These are phyloP conservation scores for Lymantria dispar DNA, from an alignment of 2,888 invertebrate genomes.

Conservation along the genomic window DNA sequence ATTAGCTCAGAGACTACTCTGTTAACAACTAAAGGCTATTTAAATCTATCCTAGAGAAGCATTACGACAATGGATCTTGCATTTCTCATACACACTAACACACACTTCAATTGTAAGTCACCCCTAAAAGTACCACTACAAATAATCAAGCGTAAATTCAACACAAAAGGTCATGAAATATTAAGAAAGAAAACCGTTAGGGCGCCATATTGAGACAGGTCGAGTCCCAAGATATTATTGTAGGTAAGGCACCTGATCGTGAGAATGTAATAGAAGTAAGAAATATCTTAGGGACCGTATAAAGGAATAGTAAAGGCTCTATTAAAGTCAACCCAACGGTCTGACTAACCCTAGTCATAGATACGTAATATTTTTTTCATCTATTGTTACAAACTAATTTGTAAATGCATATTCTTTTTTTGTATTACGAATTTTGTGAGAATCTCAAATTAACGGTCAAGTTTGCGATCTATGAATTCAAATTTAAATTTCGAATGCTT, in stretches of 20 bases:
- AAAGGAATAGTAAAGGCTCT: constrained; percentile 32
- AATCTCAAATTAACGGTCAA: constrained; percentile 30
- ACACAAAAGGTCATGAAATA: constrained; percentile 39
- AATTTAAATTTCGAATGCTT: constrained; percentile 3
- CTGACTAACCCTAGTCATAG: constrained; percentile 17
- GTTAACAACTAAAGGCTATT: constrained; percentile 18
- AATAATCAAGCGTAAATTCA: constrained; percentile 34
- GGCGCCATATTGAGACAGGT: constrained; percentile 56
- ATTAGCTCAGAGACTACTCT: constrained; percentile 23
- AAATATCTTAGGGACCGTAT: constrained; percentile 24
- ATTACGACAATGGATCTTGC: constrained; percentile 15
- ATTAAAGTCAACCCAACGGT: constrained; percentile 30
- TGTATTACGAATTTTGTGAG: constrained; percentile 34
- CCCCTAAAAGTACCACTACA: constrained; percentile 35
- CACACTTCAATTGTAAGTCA: constrained; percentile 16
- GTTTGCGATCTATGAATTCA: constrained; percentile 11
- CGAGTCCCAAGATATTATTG: constrained; percentile 47
- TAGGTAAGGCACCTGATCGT: constrained; percentile 67
- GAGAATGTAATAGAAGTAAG: constrained; percentile 49
- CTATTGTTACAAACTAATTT: constrained; percentile 41
- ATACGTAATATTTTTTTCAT: constrained; percentile 20
- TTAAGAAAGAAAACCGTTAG: constrained; percentile 52
- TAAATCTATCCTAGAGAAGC: constrained; percentile 20
- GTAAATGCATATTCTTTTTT: constrained; percentile 25
- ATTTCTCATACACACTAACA: constrained; percentile 18